Evolutionary conservation across 2,797 vertebrate species (phyloP).

Genomic region (Cheirogaleus major): DNA sequence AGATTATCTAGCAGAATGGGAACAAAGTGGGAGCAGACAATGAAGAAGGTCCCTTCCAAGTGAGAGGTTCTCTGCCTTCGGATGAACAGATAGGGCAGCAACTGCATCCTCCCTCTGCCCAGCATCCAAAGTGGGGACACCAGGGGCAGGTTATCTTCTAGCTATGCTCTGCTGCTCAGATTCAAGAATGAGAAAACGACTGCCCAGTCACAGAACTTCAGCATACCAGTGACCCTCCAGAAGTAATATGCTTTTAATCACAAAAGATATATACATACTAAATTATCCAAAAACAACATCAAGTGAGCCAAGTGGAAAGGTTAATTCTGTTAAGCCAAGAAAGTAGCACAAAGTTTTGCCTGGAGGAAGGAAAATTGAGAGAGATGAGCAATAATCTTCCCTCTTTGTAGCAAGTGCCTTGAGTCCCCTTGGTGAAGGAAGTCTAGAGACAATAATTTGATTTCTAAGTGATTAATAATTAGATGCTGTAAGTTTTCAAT

Average conservation of each 20-base stretch:
- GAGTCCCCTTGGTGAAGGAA: neutral
- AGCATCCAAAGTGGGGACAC: neutral
- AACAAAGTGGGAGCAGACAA: neutral
- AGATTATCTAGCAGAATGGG: neutral
- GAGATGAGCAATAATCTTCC: neutral
- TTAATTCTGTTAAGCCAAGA: neutral
- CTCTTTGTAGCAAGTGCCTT: neutral
- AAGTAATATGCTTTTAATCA: neutral
- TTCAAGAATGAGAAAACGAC: neutral
- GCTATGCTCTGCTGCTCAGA: neutral
- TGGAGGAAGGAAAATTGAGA: slow-evolving; percentile 1
- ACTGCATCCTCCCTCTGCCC: neutral
- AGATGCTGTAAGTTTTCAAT: neutral
- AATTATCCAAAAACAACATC: neutral
- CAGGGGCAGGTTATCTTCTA: neutral
- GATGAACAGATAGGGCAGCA: neutral
- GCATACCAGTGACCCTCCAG: neutral
- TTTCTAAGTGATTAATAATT: neutral
- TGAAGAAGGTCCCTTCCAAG: neutral
- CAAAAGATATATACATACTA: neutral
- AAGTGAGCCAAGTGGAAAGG: neutral
- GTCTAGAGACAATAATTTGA: neutral
- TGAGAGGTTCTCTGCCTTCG: neutral
- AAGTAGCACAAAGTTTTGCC: neutral
- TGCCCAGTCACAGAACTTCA: neutral